Evolutionary conservation across 1,140 invertebrate species (phyloP), one percentile per base, ranked within the genome.

Genomic region (Nasonia giraulti): DNA sequence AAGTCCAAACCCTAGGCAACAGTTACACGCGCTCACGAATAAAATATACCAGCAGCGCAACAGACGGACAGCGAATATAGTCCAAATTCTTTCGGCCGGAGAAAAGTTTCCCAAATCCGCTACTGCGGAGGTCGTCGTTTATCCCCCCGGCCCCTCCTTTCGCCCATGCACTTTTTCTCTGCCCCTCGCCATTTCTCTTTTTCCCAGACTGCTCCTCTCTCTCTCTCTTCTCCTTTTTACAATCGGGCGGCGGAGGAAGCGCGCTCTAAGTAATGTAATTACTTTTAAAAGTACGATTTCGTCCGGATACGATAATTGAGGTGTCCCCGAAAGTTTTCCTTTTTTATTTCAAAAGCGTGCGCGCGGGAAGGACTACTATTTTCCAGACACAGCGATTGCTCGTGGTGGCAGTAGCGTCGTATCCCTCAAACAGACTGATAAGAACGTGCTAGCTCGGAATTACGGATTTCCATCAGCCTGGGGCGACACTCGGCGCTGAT

Each of bases 101-200:
- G 78, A 69, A 69, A 80, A 80, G n/a, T 79, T 80, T 80, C 20
- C 66, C 2, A 69, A 80, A 80, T 80, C 37, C 78, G 78, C 50
- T 62, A 62, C 55, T 44, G 40, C 6, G 20, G 40, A 23, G 44
- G 75, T 27, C 75, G n/a, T 80, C 31, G 20, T 50, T 66, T 62
- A 62, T 78, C n/a, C 17, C 27, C 68, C 14, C 27, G 27, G 27
- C 11, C 33, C 33, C 20, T 40, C 20, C 17, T n/a, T 17, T 17
- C 40, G 27, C 8, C 40, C 7, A 8, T 75, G 17, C 8, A 10
- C 37, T 62, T 23, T 62, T 27, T 50, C 50, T 78, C 44, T 78
- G 14, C 47, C 40, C 8, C 55, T n/a, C 4, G 55, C 17, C 55
- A 62, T 62, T 62, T 62, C 47, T 79, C 47, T 37, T 14, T 66